Percentiles rank a stretch among this genome's conserved stretches.
Conservation (phyloP, 2,797 vertebrate species). For the Atherinosoma microstoma region DNA sequence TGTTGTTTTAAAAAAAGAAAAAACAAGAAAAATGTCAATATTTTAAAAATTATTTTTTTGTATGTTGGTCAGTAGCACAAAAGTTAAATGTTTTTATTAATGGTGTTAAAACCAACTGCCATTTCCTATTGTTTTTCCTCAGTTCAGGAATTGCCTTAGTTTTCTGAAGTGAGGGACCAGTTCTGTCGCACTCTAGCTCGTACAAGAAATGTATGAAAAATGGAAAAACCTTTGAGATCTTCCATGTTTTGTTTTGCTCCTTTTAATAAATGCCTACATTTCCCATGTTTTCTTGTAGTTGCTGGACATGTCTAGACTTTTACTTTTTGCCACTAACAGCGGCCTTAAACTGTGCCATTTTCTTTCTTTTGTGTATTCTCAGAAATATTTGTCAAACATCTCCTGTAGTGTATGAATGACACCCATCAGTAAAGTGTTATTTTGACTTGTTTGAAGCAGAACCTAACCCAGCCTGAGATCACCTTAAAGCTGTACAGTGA, state of each 20-base stretch:
- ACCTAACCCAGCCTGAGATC: slow-evolving; percentile 11
- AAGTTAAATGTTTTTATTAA: slow-evolving; percentile 75
- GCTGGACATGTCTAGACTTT: slow-evolving; percentile 62
- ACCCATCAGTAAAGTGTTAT: slow-evolving; percentile 11
- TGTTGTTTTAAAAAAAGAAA: slow-evolving; percentile 55
- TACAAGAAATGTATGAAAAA: slow-evolving; percentile 43
- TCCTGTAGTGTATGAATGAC: slow-evolving; percentile 38
- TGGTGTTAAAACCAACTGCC: slow-evolving; percentile 80
- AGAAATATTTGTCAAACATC: slow-evolving; percentile 8
- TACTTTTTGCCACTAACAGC: slow-evolving; percentile 53
- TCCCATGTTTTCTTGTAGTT: slow-evolving; percentile 62
- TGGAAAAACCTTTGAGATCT: slow-evolving; percentile 54
- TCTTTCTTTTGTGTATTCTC: slow-evolving; percentile 2
- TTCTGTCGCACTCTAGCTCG: slow-evolving; percentile 50
- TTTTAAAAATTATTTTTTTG: slow-evolving; percentile 81
- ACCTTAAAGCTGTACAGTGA: slow-evolving; percentile 34
- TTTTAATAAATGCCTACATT: slow-evolving; percentile 68
- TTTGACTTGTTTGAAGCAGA: slow-evolving; percentile 15
- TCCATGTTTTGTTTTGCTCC: slow-evolving; percentile 68
- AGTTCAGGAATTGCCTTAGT: slow-evolving; percentile 86
- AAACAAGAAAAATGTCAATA: slow-evolving; percentile 67
- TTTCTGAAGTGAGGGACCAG: slow-evolving; percentile 75
- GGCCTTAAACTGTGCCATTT: slow-evolving; percentile 60
- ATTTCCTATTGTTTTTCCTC: slow-evolving; percentile 78
- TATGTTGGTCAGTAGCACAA: slow-evolving; percentile 87